These are phyloP conservation scores for Naja naja DNA, from an alignment of 2,113 vertebrate species.

Conservation along the genomic window DNA sequence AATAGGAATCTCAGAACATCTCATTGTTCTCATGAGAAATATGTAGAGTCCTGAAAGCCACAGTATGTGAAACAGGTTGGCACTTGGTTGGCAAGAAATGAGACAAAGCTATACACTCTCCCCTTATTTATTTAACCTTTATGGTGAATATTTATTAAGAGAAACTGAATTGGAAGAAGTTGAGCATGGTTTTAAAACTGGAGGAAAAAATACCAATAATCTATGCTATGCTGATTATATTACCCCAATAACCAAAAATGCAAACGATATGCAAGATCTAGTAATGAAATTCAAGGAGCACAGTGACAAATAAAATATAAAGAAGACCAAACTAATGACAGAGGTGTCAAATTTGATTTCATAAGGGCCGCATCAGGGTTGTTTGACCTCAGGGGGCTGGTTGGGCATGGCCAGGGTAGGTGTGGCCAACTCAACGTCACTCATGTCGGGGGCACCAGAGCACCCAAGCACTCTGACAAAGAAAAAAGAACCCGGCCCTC, in stretches of 20 bases:
- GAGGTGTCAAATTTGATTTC: too few relatives aligned
- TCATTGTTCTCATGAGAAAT: neutral
- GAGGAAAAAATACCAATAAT: neutral
- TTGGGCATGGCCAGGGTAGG: too few relatives aligned
- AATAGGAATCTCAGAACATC: neutral
- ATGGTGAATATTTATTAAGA: neutral
- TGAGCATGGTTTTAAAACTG: neutral
- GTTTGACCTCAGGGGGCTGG: too few relatives aligned
- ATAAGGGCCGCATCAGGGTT: too few relatives aligned
- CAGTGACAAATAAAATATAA: neutral
- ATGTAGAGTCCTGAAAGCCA: neutral
- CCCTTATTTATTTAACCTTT: neutral
- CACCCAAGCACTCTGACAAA: too few relatives aligned
- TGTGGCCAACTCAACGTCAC: too few relatives aligned
- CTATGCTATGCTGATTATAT: neutral
- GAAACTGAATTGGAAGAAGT: neutral
- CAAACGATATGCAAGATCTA: neutral
- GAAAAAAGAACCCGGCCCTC: too few relatives aligned
- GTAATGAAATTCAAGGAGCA: neutral
- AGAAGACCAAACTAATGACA: neutral
- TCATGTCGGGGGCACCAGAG: too few relatives aligned
- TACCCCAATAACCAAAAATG: neutral
- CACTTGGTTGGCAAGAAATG: too few relatives aligned
- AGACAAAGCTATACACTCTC: neutral
- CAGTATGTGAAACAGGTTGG: neutral